These are phyloP conservation scores for Phalacrocorax aristotelis DNA, from an alignment of 2,113 vertebrate genomes.

Conservation along the genomic window DNA sequence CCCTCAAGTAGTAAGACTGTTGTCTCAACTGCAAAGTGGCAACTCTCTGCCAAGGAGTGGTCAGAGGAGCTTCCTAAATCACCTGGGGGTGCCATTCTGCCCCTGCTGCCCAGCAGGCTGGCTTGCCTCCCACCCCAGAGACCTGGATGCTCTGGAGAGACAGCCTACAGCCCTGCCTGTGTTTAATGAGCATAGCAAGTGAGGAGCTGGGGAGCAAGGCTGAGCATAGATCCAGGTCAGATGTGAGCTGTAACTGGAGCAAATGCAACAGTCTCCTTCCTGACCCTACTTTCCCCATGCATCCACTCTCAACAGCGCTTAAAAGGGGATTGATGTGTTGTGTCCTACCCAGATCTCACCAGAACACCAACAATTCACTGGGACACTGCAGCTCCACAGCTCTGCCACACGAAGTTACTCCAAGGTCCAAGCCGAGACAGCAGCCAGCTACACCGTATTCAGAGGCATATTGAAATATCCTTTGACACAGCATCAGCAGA, in stretches of 20 bases:
- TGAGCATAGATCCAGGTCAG: not conserved
- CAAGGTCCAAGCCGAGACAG: accelerated
- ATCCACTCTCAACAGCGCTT: not conserved
- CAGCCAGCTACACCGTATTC: not conserved
- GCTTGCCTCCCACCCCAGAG: not conserved
- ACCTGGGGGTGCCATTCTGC: not conserved
- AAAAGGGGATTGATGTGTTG: not conserved
- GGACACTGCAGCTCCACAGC: not conserved
- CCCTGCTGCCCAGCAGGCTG: not conserved
- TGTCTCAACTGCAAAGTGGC: not conserved
- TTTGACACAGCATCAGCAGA: not conserved
- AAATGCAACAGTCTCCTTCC: not conserved
- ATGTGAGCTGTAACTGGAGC: not conserved
- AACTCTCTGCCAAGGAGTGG: not conserved
- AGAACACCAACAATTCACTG: not conserved
- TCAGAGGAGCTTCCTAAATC: not conserved
- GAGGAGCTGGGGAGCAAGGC: not conserved
- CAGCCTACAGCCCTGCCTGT: not conserved
- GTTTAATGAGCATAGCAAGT: accelerated
- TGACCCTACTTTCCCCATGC: accelerated
- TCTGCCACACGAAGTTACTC: not conserved
- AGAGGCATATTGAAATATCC: not conserved
- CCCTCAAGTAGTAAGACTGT: not conserved
- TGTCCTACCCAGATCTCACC: not conserved
- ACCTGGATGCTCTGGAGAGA: not conserved